Evolutionary conservation across 2,797 vertebrate genomes (phyloP), one percentile per base, ranked within the genome.

Genomic region (Bryconaethiops microstoma): DNA sequence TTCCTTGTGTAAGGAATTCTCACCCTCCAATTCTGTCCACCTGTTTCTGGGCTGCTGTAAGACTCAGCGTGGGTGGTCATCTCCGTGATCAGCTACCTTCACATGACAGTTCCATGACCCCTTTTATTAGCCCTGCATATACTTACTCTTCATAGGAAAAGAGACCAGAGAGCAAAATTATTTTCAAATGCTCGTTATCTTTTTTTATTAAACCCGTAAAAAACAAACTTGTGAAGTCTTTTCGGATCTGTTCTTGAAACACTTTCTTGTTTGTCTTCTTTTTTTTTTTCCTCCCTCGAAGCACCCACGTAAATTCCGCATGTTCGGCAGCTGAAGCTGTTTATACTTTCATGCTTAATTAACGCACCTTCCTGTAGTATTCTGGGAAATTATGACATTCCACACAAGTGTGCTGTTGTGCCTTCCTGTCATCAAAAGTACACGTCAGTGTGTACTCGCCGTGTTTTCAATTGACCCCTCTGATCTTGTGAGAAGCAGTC

Each of bases 291-390:
- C 60, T 70, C 39, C 16, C 72, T 78, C 16, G 52, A 64, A 81
- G 72, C 85, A 76, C 12, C 65, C 67, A 59, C 72, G 64, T 72
- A 60, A 83, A 82, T 83, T 84, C 67, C 75, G 78, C 64, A 78
- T 77, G 82, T 71, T 73, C 83, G 16, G 83, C 89, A 88, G 88
- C 88, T 75, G 82, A 84, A 85, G 64, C 85, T 88, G 86, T 81
- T 88, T 89, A 84, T 87, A 86, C 81, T 88, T 90, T 91, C 83
- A 90, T 83, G 89, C 84, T 81, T 89, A 90, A 92, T 92, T 92
- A 87, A 84, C 80, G 29, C 87, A 88, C 84, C 81, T 89, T 87
- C 82, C 83, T 83, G 13, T 79, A 84, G 87, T 23, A 90, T 90
- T 90, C 86, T 89, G 89, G 87, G 87, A 89, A 80, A 87, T 72